These are phyloP conservation scores for Antheraea assamensis DNA, from an alignment of 2,888 invertebrate species.

Conservation along the genomic window DNA sequence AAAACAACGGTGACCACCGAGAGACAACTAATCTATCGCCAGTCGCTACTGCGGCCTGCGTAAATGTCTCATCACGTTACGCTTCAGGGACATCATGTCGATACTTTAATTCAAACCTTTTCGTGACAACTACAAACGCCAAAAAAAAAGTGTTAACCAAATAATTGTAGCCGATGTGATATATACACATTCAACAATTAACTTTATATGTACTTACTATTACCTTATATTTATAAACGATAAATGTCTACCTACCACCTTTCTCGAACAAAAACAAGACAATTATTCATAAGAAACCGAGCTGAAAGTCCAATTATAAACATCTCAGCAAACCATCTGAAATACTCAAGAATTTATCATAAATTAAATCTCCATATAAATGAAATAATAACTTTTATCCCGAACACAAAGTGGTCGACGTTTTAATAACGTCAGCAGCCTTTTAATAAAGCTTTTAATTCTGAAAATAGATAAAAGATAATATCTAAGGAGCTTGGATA, in stretches of 20 bases:
- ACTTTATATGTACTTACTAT: not conserved
- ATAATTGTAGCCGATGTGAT: no score
- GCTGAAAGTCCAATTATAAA: constrained; percentile 4
- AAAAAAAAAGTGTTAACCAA: no score
- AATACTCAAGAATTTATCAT: constrained; percentile 17
- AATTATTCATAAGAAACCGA: constrained; percentile 20
- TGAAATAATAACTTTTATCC: constrained; percentile 19
- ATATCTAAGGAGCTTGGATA: constrained; percentile 48
- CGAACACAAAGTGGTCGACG: constrained; percentile 20
- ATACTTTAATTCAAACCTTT: no score
- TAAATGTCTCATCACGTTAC: no score
- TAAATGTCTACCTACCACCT: not conserved
- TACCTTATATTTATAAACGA: not conserved
- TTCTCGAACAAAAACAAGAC: constrained; percentile 23
- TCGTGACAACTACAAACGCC: no score
- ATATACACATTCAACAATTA: no score
- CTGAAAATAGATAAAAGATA: constrained; percentile 57
- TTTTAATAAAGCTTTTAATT: constrained; percentile 45
- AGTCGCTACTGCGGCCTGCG: no score
- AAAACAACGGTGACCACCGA: no score
- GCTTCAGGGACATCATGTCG: no score
- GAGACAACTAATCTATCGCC: no score
- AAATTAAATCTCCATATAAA: constrained; percentile 23
- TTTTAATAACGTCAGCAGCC: constrained; percentile 25
- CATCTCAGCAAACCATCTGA: constrained; percentile 11